Evolutionary conservation across 2,888 invertebrate genomes (phyloP).

Genomic region (Mythimna lalbum): DNA sequence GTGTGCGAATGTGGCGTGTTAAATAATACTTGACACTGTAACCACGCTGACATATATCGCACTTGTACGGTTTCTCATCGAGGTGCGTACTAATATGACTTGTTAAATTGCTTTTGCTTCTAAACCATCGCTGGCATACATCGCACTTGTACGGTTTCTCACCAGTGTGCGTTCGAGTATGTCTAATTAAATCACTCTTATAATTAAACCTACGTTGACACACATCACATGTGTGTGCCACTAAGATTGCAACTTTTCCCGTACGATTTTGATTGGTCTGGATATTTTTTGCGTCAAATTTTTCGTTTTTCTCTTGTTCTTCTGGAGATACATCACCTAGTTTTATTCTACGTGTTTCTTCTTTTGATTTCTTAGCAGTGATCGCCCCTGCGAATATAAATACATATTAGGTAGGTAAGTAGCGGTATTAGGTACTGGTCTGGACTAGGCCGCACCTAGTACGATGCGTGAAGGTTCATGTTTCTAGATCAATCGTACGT

Average conservation of each 20-base stretch:
- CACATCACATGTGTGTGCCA: background rate
- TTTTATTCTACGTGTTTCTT: background rate
- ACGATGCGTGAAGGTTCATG: too few species aligned
- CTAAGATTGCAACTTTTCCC: background rate
- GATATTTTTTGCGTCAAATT: background rate
- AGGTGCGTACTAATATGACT: background rate
- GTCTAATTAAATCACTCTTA: too few species aligned
- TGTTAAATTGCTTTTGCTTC: background rate
- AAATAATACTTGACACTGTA: too few species aligned
- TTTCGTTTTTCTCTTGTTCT: background rate
- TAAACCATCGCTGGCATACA: background rate
- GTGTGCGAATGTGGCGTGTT: too few species aligned
- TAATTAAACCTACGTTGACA: background rate
- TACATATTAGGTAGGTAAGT: background rate
- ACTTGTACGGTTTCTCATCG: background rate
- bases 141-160: background rate
- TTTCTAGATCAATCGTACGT: too few species aligned
- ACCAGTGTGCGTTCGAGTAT: background rate
- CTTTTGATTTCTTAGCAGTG: background rate
- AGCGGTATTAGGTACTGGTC: too few species aligned
- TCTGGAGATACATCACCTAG: background rate
- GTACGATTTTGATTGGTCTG: background rate
- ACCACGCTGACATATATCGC: background rate
- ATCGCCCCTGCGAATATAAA: background rate
- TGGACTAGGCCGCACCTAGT: too few species aligned